Evolutionary conservation across 2,113 vertebrate genomes (phyloP), one percentile per base, ranked within the genome.

Genomic region (Colinus virginianus): DNA sequence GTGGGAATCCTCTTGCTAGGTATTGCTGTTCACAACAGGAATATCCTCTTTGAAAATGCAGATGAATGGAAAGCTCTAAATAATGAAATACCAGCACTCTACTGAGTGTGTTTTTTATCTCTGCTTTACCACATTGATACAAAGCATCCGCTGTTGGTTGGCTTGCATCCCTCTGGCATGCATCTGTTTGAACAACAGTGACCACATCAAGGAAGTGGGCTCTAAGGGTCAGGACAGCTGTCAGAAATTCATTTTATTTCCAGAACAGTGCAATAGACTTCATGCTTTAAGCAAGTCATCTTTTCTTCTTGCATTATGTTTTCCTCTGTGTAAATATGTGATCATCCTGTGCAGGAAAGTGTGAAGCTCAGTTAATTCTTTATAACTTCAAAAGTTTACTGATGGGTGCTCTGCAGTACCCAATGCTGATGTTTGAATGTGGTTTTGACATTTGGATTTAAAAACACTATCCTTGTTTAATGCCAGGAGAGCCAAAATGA

Each of bases 31-130:
- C 36, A 69, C 42, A 94, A 61, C 20, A 69, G 49, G 90, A 92
- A 70, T 78, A 40, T 26, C 55, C 55, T 89, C 70, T 74, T 87
- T 59, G 49, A 92, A 92, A 95, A 82, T 51, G 46, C 32, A 79
- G 63, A 63, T 84, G 43, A 88, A 86, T 66, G 46, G 78, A 88
- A 84, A 88, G 26, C 63, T 84, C 82, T 94, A 86, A 91, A 88
- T 93, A 91, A 92, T 91, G 67, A 94, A 93, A 69, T 86, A 61
- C 30, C n/a, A 1, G 0, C 13, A 23, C 36, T 85, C 7, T 86
- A 83, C 0, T 59, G 48, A 68, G 63, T 83, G n/a, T 38, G 11
- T 30, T 88, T 84, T 87, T 78, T 67, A 13, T 87, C 64, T 81
- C 69, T 45, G 4, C 70, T 90, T 90, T 69, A 89, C 86, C 80